Base-by-base conservation (phyloP, 2,888 invertebrate species). In the Schrankia costaestrigalis region DNA sequence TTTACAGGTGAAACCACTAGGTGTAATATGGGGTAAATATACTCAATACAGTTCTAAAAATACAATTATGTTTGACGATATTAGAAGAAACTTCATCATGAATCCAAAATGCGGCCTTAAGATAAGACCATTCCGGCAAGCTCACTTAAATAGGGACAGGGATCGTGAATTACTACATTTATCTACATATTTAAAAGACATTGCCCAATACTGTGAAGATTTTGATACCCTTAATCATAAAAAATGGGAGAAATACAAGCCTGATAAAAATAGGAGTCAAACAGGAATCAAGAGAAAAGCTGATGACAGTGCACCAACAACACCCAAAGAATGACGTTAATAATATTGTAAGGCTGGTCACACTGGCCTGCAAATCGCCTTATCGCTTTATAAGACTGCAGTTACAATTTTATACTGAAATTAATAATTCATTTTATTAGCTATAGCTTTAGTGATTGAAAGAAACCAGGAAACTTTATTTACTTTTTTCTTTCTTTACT, bases 21-120 rank as follows among this genome's bases (percentile, higher is more conserved):
- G 97, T 3, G 96, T 99, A 0, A 97, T 99, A 46, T 99, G 98
- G 98, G 98, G 97, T 8, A 95, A 97, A 68, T 98, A 93, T 69
- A 90, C 93, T 1, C 95, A 97, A 68, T 98, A 95, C 79, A 93
- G 91, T 27, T 87, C 94, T 0, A 94, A 94, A 68, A 99, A 99
- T 74, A 98, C 98, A 0, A 97, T 99, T 46, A 99, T 99, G 98
- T 96, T 99, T 62, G 98, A 99, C 69, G 98, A 99, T 64, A 94
- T 98, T 21, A 89, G 97, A 33, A 89, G 97, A 55, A 99, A 99
- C 79, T 99, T 99, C 66, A 91, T 98, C 21, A 98, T 99, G 98
- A 99, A 99, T 77, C 98, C 98, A 0, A 95, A 95, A 59, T 96
- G 94, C 40, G 98, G 98, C 0, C 85, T 98, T 0, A 93, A 94